Evolutionary conservation across 2,113 vertebrate genomes (phyloP).

Genomic region (Bos javanicus): DNA sequence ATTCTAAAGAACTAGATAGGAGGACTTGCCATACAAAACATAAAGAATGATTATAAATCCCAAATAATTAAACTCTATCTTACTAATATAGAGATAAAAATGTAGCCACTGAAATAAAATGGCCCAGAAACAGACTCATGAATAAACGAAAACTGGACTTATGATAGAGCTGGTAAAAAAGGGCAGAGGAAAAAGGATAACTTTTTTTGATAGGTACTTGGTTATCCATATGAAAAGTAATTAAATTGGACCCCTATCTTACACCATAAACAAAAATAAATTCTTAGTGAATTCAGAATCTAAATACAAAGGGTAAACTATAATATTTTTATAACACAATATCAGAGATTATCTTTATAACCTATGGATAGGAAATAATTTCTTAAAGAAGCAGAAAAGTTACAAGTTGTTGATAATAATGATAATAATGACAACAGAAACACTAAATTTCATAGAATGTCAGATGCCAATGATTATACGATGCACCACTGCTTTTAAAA

Average conservation of each 20-base stretch:
- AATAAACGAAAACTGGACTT: not conserved
- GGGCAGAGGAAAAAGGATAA: not conserved
- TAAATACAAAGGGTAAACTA: not conserved
- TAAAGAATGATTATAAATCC: not conserved
- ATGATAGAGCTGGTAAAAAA: not conserved
- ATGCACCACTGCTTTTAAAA: not conserved
- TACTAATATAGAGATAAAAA: not conserved
- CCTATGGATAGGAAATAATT: not conserved
- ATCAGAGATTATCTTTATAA: not conserved
- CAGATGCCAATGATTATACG: not conserved
- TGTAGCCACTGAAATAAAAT: not conserved
- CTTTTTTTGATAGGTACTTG: not conserved
- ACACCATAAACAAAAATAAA: not conserved
- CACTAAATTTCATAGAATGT: not conserved
- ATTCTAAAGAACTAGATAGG: not conserved
- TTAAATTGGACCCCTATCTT: not conserved
- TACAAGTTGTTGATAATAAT: not conserved
- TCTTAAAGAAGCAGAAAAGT: not conserved
- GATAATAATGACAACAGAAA: not conserved
- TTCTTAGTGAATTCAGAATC: not conserved
- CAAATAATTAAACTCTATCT: not conserved
- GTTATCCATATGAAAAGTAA: not conserved
- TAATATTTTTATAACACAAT: not conserved
- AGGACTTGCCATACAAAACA: not conserved
- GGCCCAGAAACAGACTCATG: not conserved